Percentiles rank a stretch among this genome's conserved stretches.
phyloP scores from a whole-genome alignment of 2,113 vertebrate genomes.

The Trichomycterus rosablanca region DNA sequence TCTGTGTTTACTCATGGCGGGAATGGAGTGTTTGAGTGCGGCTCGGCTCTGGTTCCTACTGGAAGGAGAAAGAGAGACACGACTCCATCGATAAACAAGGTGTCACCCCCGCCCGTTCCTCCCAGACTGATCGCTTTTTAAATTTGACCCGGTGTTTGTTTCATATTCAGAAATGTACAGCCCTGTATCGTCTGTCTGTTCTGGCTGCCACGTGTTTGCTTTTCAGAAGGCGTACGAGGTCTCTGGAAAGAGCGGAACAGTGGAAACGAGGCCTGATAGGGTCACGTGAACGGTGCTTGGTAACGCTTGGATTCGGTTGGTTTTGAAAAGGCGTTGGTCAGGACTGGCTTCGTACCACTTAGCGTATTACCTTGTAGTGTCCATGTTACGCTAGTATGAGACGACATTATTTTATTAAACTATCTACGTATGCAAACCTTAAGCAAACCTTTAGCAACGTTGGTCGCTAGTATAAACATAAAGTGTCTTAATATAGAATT shows the following conservation, averaged over 20 bases:
- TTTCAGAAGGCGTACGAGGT: conserved; percentile 18
- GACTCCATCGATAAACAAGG: conserved; percentile 49
- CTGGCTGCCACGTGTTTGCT: conserved; percentile 21
- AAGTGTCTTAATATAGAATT: too few relatives aligned
- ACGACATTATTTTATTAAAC: too few relatives aligned
- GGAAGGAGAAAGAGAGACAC: conserved; percentile 40
- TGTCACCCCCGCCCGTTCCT: conserved; percentile 47
- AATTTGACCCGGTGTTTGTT: conserved; percentile 36
- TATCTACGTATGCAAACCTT: too few relatives aligned
- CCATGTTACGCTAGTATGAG: too few relatives aligned
- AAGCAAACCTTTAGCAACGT: too few relatives aligned
- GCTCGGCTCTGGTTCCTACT: conserved; percentile 49
- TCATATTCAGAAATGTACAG: conserved; percentile 9
- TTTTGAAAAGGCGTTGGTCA: too few relatives aligned
- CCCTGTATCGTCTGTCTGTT: not conserved
- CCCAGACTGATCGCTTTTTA: conserved; percentile 54
- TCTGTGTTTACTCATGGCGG: conserved; percentile 86
- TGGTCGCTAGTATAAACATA: too few relatives aligned
- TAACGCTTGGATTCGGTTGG: too few relatives aligned
- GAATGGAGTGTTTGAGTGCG: conserved; percentile 54
- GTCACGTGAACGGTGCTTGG: conserved; percentile 52
- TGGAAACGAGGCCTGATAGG: conserved; percentile 38
- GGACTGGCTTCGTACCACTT: too few relatives aligned
- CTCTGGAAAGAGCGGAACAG: conserved; percentile 7
- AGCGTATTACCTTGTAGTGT: too few relatives aligned